Conservation (phyloP, 1,140 invertebrate species). For the Micrasema minimum region DNA sequence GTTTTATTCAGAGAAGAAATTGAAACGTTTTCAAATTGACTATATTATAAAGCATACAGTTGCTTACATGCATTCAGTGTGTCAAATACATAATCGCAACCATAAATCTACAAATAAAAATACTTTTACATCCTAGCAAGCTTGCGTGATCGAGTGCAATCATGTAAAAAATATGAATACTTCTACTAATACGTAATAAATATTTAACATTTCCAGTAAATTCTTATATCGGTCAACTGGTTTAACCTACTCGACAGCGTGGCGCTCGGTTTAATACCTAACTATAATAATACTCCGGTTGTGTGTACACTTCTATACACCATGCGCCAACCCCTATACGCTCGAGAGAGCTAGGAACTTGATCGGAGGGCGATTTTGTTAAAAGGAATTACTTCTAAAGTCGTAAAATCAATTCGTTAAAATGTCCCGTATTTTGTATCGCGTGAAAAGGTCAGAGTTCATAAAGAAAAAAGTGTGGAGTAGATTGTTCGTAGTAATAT, state of each 20-base stretch:
- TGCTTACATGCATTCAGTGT: no score
- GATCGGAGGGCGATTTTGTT: conserved; percentile 4
- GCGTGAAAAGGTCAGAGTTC: conserved; percentile 44
- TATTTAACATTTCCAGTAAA: conserved; percentile 4
- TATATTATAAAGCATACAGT: no score
- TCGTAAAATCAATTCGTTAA: conserved; percentile 44
- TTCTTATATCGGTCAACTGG: conserved; percentile 1
- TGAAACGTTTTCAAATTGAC: no score
- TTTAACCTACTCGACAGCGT: no score
- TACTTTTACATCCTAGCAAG: neutral
- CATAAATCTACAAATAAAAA: neutral
- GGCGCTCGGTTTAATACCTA: no score
- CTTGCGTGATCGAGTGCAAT: no score
- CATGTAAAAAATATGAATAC: no score
- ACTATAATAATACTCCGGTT: no score
- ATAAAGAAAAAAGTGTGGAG: neutral
- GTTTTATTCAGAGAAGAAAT: no score
- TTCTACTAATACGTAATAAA: neutral
- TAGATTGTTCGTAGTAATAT: neutral
- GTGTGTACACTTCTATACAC: no score
- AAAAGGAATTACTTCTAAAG: conserved; percentile 24
- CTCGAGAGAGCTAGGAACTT: neutral
- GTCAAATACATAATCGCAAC: no score
- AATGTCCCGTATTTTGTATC: conserved; percentile 34
- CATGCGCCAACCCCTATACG: neutral